Base-by-base conservation (phyloP, 2,797 vertebrate species). In the Remorina albescens region DNA sequence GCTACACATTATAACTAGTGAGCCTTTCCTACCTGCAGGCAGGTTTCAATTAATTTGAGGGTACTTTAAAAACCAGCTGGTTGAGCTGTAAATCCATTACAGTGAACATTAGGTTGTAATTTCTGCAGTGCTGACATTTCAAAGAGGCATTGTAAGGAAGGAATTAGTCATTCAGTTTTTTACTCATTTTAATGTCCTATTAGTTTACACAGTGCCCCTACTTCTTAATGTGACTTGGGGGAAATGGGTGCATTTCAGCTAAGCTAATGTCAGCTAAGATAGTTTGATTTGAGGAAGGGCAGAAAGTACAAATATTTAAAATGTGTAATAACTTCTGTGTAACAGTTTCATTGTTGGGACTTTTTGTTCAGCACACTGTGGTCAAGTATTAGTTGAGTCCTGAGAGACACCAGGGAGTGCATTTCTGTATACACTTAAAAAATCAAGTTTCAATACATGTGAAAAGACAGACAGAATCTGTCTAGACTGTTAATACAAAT, bases 1-100 rank as follows among this genome's bases (percentile, higher is more conserved):
- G 32, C 47, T 63, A 23, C 61, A 18, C 34, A 67, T 76, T 26
- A 23, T 70, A 18, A 34, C 23, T 55, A 51, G 41, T 74, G 51
- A 66, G 5, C 28, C 28, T 63, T 80, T 67, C 5, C 15, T 9
- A 16, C 15, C 63, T 42, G 30, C 46, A 26, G 25, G 23, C 49
- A 51, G 25, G 49, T 51, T 28, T 60, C 36, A 65, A 1, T 68
- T 68, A 8, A 51, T 42, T 70, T 53, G 53, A 71, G 57, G 49
- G 19, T 4, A 21, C 49, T 34, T 39, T 60, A 18, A 72, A 46
- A 67, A 51, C 11, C 13, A 46, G 51, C 21, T 39, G 68, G 37
- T 51, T 37, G 50, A 34, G 19, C 37, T 39, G 58, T n/a, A 36
- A 44, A 54, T 71, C 42, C 63, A 58, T 51, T 37, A 66, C 51